phyloP scores from a whole-genome alignment of 2,797 vertebrate species.

The Fistularia commersonii region DNA sequence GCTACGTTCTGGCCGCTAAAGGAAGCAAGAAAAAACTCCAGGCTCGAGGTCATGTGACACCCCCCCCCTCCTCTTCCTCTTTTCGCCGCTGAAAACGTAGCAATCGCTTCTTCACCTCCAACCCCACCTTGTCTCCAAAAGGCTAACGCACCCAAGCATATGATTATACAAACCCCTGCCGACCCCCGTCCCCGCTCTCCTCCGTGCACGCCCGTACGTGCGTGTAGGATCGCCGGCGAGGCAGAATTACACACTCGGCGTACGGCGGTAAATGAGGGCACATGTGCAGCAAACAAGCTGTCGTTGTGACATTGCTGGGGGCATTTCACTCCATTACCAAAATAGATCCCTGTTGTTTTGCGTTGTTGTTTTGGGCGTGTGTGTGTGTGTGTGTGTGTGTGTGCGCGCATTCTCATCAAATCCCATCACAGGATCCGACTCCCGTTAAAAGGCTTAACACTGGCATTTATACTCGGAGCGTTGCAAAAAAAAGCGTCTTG shows the following conservation, averaged over 20 bases:
- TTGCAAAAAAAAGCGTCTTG: background rate
- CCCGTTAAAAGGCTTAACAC: constrained; percentile 7
- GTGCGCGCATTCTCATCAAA: constrained; percentile 43
- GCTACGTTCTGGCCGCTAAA: too few relatives aligned
- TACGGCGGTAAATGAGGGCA: constrained; percentile 54
- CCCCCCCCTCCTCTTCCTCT: constrained; percentile 6
- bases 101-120: constrained; percentile 26
- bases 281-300: constrained; percentile 57
- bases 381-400: too few relatives aligned
- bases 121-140: constrained; percentile 37
- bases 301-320: constrained; percentile 60
- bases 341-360: constrained; percentile 50
- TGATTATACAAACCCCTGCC: constrained; percentile 50
- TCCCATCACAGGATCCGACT: constrained; percentile 13
- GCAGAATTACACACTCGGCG: constrained; percentile 43
- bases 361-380: too few relatives aligned
- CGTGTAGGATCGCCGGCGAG: constrained; percentile 32
- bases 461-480: constrained; percentile 19
- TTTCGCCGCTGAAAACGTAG: constrained; percentile 20
- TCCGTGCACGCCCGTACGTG: too few relatives aligned
- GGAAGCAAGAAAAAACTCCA: too few relatives aligned
- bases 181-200: constrained; percentile 30
- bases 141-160: constrained; percentile 61
- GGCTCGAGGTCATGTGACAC: constrained; percentile 4
- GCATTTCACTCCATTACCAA: constrained; percentile 60